Conservation (phyloP, 2,888 invertebrate genomes). For the Metopia argyrocephala region DNA sequence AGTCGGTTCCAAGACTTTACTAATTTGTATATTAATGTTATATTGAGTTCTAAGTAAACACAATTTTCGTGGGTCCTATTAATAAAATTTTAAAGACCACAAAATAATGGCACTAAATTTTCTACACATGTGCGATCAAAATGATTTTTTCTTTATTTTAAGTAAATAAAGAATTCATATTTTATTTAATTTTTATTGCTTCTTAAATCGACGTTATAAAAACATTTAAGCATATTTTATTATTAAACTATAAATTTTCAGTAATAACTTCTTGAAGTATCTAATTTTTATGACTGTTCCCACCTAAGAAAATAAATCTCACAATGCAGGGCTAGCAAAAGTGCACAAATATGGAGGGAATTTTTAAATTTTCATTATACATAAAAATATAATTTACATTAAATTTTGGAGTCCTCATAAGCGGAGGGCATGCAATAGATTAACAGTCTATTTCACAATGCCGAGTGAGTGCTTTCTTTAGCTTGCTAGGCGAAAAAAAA, state of each 20-base stretch:
- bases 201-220: constrained; percentile 45
- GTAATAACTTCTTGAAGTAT: constrained; percentile 22
- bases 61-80: too few relatives aligned
- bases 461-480: too few relatives aligned
- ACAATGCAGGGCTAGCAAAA: neutral
- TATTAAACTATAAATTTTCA: neutral
- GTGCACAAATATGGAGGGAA: neutral
- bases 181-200: constrained; percentile 39
- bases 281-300: constrained; percentile 21
- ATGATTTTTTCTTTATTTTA: neutral
- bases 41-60: too few relatives aligned
- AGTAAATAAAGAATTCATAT: constrained; percentile 38
- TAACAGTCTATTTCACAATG: too few relatives aligned
- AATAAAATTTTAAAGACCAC: too few relatives aligned
- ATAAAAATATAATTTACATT: too few relatives aligned
- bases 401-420: too few relatives aligned
- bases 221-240: constrained; percentile 20
- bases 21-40: too few relatives aligned
- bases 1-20: too few relatives aligned
- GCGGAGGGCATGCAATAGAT: too few relatives aligned
- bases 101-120: too few relatives aligned
- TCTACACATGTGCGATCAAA: neutral
- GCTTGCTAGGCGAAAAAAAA: too few relatives aligned
- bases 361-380: neutral
- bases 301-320: constrained; percentile 4